phyloP scores from a whole-genome alignment of 1,140 invertebrate genomes.

The Trissolcus basalis region DNA sequence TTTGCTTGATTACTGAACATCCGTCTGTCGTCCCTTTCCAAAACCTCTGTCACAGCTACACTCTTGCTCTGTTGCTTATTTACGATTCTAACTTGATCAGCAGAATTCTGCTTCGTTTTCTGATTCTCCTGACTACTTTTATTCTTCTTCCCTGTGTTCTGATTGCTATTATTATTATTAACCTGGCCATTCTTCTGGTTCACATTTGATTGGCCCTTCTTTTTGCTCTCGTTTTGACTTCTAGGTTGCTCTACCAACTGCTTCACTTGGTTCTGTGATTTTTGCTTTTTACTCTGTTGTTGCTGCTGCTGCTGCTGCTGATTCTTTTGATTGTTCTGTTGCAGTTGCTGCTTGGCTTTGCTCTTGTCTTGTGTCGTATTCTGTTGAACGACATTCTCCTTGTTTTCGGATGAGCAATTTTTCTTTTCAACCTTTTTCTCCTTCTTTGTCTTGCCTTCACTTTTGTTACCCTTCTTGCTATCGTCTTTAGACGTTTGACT shows the following conservation, averaged over 20 bases:
- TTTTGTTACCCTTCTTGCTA: slow-evolving; percentile 56
- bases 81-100: slow-evolving; percentile 7
- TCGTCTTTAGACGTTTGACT: slow-evolving; percentile 44
- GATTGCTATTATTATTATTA: slow-evolving; percentile 40
- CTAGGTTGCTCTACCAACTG: slow-evolving; percentile 11
- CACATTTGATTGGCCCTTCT: slow-evolving; percentile 7
- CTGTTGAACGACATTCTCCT: slow-evolving; percentile 65
- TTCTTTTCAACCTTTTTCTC: slow-evolving; percentile 72
- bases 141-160: slow-evolving; percentile 32
- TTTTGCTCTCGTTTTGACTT: slow-evolving; percentile 65
- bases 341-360: too few species aligned
- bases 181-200: slow-evolving; percentile 60
- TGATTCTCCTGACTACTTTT: slow-evolving; percentile 43
- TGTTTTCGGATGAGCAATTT: slow-evolving; percentile 71
- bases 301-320: slow-evolving; percentile 41
- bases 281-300: slow-evolving; percentile 61
- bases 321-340: slow-evolving; percentile 45
- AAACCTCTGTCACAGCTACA: slow-evolving; percentile 21
- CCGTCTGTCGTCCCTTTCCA: slow-evolving; percentile 49
- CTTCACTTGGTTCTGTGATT: slow-evolving; percentile 61
- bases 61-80: too few species aligned
- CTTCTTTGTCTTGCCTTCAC: slow-evolving; percentile 57
- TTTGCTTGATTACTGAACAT: slow-evolving; percentile 66
- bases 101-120: too few species aligned
- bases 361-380: slow-evolving; percentile 37